phyloP scores from a whole-genome alignment of 2,888 invertebrate species.

The Pollenia labialis region DNA sequence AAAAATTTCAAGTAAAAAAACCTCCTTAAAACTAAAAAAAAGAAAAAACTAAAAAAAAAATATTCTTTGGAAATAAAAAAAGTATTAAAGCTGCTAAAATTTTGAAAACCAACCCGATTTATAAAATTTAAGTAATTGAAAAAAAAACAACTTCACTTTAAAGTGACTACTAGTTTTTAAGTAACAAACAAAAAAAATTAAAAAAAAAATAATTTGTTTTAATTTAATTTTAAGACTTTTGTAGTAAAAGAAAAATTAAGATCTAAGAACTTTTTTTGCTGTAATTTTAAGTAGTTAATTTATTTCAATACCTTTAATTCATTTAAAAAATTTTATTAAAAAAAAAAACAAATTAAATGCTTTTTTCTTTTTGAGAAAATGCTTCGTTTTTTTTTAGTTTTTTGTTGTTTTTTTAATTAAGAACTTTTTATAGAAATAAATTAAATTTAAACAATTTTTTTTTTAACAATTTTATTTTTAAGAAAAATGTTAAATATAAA shows the following conservation, averaged over 20 bases:
- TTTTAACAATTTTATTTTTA: constrained; percentile 69
- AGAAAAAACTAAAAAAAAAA: constrained; percentile 53
- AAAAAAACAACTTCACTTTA: constrained; percentile 40
- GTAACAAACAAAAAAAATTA: constrained; percentile 48
- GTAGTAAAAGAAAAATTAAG: constrained; percentile 65
- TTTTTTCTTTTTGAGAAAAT: constrained; percentile 48
- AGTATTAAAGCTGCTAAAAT: constrained; percentile 65
- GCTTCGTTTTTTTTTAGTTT: constrained; percentile 39
- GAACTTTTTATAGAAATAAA: constrained; percentile 34
- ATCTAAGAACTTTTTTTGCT: constrained; percentile 75
- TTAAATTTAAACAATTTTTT: constrained; percentile 39
- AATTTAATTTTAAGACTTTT: constrained; percentile 59
- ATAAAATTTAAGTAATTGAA: constrained; percentile 63
- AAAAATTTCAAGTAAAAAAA: constrained; percentile 1
- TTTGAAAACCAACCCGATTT: constrained; percentile 47
- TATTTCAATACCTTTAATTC: constrained; percentile 75
- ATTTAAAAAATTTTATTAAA: constrained; percentile 12
- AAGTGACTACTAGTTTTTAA: constrained; percentile 55
- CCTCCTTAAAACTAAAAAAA: constrained; percentile 52
- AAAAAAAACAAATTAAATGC: constrained; percentile 29
- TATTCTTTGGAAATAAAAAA: constrained; percentile 65
- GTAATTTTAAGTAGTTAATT: constrained; percentile 82
- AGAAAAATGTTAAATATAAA: constrained; percentile 74
- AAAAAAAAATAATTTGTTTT: constrained; percentile 51
- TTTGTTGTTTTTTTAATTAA: constrained; percentile 57